Percentiles rank a stretch among this genome's conserved stretches.
phyloP scores from a whole-genome alignment of 2,113 vertebrate species.

The Ageneiosus marmoratus region DNA sequence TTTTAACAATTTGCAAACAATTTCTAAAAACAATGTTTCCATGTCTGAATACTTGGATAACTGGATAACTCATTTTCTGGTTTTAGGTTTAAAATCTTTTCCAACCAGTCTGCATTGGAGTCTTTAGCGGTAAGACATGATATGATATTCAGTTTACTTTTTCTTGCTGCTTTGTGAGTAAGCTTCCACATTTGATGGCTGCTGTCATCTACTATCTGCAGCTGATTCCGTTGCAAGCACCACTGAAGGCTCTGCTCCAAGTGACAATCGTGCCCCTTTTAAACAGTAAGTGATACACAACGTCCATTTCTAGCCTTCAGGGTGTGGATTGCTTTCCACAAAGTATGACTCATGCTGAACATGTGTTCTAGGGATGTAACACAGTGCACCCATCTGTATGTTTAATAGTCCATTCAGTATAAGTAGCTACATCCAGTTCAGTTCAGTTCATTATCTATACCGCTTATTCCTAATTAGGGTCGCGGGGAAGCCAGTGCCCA shows the following conservation, averaged over 20 bases:
- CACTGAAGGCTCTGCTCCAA: conserved; percentile 89
- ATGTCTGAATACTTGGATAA: too few species aligned
- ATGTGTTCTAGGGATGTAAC: not conserved
- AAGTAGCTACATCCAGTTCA: not conserved
- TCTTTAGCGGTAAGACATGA: conserved; percentile 83
- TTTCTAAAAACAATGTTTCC: too few species aligned
- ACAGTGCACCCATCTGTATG: not conserved
- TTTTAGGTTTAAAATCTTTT: conserved; percentile 91
- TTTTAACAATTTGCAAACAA: too few species aligned
- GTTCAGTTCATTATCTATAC: too few species aligned
- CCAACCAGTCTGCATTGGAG: conserved; percentile 89
- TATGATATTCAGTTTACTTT: not conserved
- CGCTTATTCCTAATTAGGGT: too few species aligned
- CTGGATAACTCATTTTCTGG: not conserved
- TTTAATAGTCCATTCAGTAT: not conserved
- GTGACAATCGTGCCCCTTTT: conserved; percentile 88
- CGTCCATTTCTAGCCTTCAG: not conserved
- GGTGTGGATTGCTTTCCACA: too few species aligned
- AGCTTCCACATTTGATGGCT: not conserved
- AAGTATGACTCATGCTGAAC: not conserved
- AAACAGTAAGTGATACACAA: conserved; percentile 78
- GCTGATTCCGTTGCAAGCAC: conserved; percentile 90
- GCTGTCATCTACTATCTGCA: conserved; percentile 55
- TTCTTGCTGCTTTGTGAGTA: not conserved
- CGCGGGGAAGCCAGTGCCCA: too few species aligned